Conservation (phyloP, 1,140 invertebrate genomes). For the Lordiphosa mommai region DNA sequence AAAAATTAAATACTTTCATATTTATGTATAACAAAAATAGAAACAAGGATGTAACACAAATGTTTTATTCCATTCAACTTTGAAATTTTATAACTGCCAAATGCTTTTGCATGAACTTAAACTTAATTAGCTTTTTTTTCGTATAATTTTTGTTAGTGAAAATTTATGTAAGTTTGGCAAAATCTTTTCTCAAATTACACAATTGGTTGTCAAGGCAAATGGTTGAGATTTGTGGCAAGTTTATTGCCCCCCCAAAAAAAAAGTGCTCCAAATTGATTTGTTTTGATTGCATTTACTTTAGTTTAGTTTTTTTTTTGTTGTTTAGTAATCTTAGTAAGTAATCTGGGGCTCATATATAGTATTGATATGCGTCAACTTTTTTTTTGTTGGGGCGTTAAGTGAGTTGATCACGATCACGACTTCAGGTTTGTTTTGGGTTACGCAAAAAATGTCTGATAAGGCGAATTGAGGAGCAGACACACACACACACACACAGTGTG, state of each 20-base stretch:
- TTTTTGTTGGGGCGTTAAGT: conserved; percentile 12
- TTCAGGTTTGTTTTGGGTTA: conserved; percentile 36
- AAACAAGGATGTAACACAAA: too few relatives aligned
- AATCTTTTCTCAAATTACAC: too few relatives aligned
- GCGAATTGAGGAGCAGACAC: conserved; percentile 3
- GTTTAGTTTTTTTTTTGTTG: conserved; percentile 10
- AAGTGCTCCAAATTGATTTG: conserved; percentile 9
- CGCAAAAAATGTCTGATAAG: conserved; percentile 22
- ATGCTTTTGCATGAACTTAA: too few relatives aligned
- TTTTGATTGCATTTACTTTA: not conserved
- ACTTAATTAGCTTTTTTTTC: too few relatives aligned
- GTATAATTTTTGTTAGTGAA: too few relatives aligned
- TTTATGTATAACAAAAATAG: too few relatives aligned
- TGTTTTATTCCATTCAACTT: too few relatives aligned
- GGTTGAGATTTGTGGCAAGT: not conserved
- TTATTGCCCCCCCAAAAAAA: not conserved
- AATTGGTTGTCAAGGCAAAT: not conserved
- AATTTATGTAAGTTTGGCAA: too few relatives aligned
- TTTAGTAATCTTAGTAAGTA: conserved; percentile 3
- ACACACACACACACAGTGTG: conserved; percentile 6
- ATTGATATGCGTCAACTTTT: conserved; percentile 14
- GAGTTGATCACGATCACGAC: conserved; percentile 49
- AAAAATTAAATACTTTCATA: too few relatives aligned
- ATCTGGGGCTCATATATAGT: conserved; percentile 10
- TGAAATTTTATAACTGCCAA: too few relatives aligned